Evolutionary conservation across 2,888 invertebrate species (phyloP).

Genomic region (Drosophila fungiperda): DNA sequence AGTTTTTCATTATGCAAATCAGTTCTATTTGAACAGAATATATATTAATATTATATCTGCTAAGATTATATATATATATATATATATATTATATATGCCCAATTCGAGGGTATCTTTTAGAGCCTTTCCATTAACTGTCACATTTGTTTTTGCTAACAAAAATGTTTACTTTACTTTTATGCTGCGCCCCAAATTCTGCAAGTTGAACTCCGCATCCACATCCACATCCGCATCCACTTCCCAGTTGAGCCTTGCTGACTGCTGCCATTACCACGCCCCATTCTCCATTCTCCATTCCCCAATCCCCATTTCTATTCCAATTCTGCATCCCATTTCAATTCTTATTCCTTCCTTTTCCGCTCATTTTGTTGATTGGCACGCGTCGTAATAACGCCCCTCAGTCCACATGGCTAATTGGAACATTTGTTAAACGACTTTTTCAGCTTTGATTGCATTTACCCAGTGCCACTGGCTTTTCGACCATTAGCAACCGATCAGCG

Average conservation of each 20-base stretch:
- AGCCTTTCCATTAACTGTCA: slow-evolving; percentile 4
- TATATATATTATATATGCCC: too few species aligned
- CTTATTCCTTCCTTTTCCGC: slow-evolving; percentile 31
- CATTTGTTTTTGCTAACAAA: slow-evolving; percentile 16
- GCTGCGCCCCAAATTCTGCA: neutral
- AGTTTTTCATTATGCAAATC: neutral
- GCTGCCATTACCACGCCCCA: too few species aligned
- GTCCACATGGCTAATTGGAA: slow-evolving; percentile 55
- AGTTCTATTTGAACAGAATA: too few species aligned
- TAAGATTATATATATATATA: neutral
- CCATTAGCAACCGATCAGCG: slow-evolving; percentile 30
- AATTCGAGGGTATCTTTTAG: slow-evolving; percentile 23
- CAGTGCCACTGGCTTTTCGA: slow-evolving; percentile 29
- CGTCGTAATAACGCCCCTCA: slow-evolving; percentile 3
- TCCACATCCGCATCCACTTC: neutral
- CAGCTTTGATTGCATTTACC: slow-evolving; percentile 38
- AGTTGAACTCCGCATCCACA: neutral
- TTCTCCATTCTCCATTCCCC: neutral
- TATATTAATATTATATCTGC: neutral
- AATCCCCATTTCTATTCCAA: neutral
- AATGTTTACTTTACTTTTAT: slow-evolving; percentile 32
- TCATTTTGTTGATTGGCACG: slow-evolving; percentile 47
- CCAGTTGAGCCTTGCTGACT: neutral
- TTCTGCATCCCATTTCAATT: neutral
- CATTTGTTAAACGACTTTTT: slow-evolving; percentile 52